Conservation (phyloP, 2,888 invertebrate species). For the Sarcophaga caerulescens region DNA sequence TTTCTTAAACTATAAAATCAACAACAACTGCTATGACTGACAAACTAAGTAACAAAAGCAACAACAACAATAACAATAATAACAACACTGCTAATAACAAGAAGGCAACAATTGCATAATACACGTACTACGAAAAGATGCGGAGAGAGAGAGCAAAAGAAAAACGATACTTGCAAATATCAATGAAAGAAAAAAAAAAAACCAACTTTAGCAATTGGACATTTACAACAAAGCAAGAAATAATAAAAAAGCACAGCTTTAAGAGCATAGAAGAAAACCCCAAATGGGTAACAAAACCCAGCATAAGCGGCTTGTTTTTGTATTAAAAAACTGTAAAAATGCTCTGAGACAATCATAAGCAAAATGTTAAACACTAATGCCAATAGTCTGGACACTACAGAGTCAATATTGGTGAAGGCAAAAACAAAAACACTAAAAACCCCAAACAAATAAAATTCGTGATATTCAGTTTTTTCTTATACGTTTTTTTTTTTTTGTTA, state of each 20-base stretch:
- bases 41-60: constrained; percentile 23
- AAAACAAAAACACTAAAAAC: neutral
- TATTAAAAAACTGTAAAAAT: constrained; percentile 48
- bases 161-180: constrained; percentile 37
- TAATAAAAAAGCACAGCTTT: neutral
- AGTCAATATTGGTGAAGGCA: constrained; percentile 26
- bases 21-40: constrained; percentile 39
- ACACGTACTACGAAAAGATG: constrained; percentile 1
- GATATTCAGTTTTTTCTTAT: constrained; percentile 47
- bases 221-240: constrained; percentile 16
- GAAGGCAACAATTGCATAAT: constrained; percentile 61
- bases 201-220: constrained; percentile 44
- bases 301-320: constrained; percentile 59
- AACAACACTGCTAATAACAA: constrained; percentile 30
- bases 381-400: constrained; percentile 56
- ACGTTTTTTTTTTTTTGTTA: neutral
- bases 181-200: constrained; percentile 47
- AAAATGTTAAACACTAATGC: constrained; percentile 31
- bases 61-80: constrained; percentile 6
- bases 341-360: constrained; percentile 56
- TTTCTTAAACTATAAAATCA: constrained; percentile 57
- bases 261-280: neutral
- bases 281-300: constrained; percentile 50
- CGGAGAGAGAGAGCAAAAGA: constrained; percentile 2
- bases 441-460: constrained; percentile 37